Base-by-base conservation (phyloP, 2,113 vertebrate genomes). In the Archilochus colubris region DNA sequence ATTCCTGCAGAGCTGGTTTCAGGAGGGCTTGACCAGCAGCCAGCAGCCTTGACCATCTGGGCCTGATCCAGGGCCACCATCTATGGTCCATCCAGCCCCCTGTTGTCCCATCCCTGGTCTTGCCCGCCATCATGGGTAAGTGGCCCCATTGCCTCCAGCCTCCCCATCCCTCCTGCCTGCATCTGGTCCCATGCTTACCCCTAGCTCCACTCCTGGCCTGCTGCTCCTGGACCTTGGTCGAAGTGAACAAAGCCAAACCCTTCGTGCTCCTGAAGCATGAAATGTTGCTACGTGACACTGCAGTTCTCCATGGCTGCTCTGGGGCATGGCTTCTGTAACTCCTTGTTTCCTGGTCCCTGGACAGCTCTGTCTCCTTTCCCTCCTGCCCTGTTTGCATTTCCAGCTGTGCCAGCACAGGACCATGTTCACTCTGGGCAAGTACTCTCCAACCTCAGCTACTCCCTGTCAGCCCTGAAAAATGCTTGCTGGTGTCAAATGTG, bases 201-300 rank as follows among this genome's bases (percentile, higher is more conserved):
- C n/a, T 31, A 61, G 27, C 14, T 20, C 20, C 5, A 3, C 51
- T 90, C 48, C 27, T 57, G 46, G n/a, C 15, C 31, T 72, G 70
- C 40, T 0, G 53, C 12, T 57, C 18, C 12, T 0, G 1, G 18
- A 13, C 30, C 27, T 83, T 51, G 9, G 16, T 50, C 55, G 5
- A 21, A 36, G 38, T 57, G 53, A 87, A 27, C 31, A 59, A 66
- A 9, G 61, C 24, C 19, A 84, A 79, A 83, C 62, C 38, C 3
- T 6, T 68, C 40, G 36, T 19, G 82, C 40, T 86, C 76, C 62
- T 85, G 70, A 38, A 70, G 86, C 3, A 2, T 48, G 50, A 54
- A n/a, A 21, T 69, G 96, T 97, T 97, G 96, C 96, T 97, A 97
- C 0, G 69, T 86, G 94, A 95, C 73, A 51, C 31, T 23, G 28